Base-by-base conservation (phyloP, 2,797 vertebrate species). In the Chaunax sp. region DNA sequence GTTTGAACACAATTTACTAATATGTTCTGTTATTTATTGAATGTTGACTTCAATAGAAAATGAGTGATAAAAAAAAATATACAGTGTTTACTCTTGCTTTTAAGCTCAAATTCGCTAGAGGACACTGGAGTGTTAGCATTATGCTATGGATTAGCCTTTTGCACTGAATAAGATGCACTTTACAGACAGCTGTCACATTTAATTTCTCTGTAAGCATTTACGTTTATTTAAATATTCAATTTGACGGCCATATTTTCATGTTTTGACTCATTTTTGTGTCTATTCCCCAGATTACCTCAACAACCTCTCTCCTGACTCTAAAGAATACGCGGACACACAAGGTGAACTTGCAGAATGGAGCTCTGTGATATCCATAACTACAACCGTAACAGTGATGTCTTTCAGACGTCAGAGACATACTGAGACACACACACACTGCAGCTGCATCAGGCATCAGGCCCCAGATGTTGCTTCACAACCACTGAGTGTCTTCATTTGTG, bases 251-350 rank as follows among this genome's bases (percentile, higher is more conserved):
- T 44, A 10, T 57, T 25, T 70, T 33, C 5, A 41, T 3, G 4
- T 38, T 5, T 43, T 62, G 2, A 15, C 23, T 4, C 5, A 43
- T 59, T 52, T 52, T 35, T 77, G 23, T 71, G 33, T 47, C 20
- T 72, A 40, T 72, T 68, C 56, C 62, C 28, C 92, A 99, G 98
- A 99, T 92, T 99, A 99, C 83, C 92, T 99, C 86, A 99, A 98
- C 92, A 98, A 98, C 85, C 96, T 99, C 55, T 97, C 95, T 72
- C 97, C 98, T 9, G 97, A 99, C 86, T 97, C 96, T 1, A 91
- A 94, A 51, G 98, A 99, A 85, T 99, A 99, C 33, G 96, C 97
- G 81, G 91, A 94, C 84, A 98, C 97, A 9, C 97, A 98, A 92
- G 97, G 98, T 99, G 93, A 93, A 64, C 45, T 44, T 46, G 18